phyloP scores from a whole-genome alignment of 1,140 invertebrate species.

The Chlorops oryzae region DNA sequence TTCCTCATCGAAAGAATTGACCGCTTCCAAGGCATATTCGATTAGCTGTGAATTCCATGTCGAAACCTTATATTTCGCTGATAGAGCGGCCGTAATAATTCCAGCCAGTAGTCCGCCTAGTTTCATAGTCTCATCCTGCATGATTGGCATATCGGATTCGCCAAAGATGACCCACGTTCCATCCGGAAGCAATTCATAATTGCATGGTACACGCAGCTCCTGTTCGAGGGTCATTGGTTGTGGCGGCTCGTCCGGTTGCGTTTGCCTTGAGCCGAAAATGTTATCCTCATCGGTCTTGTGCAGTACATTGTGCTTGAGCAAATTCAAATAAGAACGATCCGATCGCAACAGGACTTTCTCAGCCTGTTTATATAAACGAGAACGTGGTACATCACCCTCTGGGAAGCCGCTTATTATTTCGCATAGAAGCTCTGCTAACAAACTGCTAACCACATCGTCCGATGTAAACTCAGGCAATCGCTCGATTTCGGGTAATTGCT shows the following conservation, averaged over 20 bases:
- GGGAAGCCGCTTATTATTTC: constrained; percentile 24
- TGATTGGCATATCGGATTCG: constrained; percentile 24
- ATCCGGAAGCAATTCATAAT: constrained; percentile 34
- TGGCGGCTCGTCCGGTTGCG: constrained; percentile 4
- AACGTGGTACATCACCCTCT: constrained; percentile 18
- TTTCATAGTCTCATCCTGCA: constrained; percentile 36
- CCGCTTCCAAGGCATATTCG: constrained; percentile 33
- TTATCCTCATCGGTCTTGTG: constrained; percentile 37
- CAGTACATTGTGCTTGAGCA: constrained; percentile 31
- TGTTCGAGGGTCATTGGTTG: constrained; percentile 33
- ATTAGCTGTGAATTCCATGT: constrained; percentile 40
- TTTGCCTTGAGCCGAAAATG: constrained; percentile 18
- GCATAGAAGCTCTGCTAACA: constrained; percentile 30
- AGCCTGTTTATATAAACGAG: constrained; percentile 25
- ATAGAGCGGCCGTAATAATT: constrained; percentile 27
- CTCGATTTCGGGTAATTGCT: constrained; percentile 35
- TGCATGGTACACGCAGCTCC: constrained; percentile 31
- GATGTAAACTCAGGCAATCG: constrained; percentile 26
- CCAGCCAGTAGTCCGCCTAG: constrained; percentile 31
- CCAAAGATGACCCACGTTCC: constrained; percentile 39
- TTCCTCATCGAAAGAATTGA: constrained; percentile 33
- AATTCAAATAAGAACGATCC: constrained; percentile 31
- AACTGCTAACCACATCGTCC: constrained; percentile 21
- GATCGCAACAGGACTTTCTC: constrained; percentile 29
- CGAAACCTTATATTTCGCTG: constrained; percentile 34